Evolutionary conservation across 2,113 vertebrate species (phyloP).

Genomic region (Elanus axillaris): DNA sequence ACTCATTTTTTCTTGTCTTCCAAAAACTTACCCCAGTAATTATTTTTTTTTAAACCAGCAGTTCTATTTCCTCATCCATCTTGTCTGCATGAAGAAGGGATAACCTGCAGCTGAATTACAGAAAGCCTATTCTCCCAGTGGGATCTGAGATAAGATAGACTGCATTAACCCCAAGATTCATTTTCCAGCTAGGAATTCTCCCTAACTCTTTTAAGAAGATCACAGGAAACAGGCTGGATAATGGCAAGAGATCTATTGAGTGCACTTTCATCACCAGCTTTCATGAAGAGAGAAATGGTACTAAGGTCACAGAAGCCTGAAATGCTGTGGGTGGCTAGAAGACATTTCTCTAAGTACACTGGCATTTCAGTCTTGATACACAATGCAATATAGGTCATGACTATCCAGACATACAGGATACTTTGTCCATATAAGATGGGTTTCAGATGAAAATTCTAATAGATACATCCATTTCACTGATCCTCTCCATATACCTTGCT

Average conservation of each 20-base stretch:
- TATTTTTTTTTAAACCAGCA: not conserved
- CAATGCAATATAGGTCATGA: not conserved
- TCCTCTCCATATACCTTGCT: not conserved
- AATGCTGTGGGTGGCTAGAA: conserved; percentile 20
- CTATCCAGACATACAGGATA: not conserved
- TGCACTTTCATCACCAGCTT: conserved; percentile 62
- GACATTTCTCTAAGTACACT: not conserved
- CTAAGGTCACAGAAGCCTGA: conserved; percentile 35
- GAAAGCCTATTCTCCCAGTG: conserved; percentile 66
- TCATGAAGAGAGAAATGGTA: conserved; percentile 42
- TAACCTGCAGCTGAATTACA: conserved; percentile 61
- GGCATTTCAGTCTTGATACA: not conserved
- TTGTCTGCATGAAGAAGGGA: conserved; percentile 41
- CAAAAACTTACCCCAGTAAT: not conserved
- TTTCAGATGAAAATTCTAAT: not conserved
- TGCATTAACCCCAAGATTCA: conserved; percentile 71
- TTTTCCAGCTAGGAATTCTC: conserved; percentile 65
- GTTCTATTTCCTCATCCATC: conserved; percentile 41
- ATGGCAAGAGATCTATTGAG: conserved; percentile 62
- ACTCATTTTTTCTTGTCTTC: conserved; percentile 4
- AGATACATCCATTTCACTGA: not conserved
- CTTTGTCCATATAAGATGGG: not conserved
- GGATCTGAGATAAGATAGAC: conserved; percentile 67
- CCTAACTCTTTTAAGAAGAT: conserved; percentile 59
- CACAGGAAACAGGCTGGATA: conserved; percentile 58